Base-by-base conservation (phyloP, 2,888 invertebrate genomes). In the Ophioninae sp. region DNA sequence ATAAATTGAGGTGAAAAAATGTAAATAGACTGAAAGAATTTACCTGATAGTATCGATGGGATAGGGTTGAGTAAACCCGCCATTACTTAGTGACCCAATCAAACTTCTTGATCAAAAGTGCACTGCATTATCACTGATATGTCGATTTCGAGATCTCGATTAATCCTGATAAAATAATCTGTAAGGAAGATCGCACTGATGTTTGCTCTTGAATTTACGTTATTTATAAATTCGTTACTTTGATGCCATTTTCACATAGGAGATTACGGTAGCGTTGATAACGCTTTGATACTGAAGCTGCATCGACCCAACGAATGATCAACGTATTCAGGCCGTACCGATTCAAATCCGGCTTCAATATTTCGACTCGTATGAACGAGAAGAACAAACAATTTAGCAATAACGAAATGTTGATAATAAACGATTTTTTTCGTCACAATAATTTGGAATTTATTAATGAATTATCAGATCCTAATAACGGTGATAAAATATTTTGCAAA, bases 41-140 rank as follows among this genome's bases (percentile, higher is more conserved):
- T 10, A 44, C 1, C 0, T 10, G 44, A 13, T 44, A 44, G 44
- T 8, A 44, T 44, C 44, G 1, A 13, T 59, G 13, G 44, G 59
- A 20, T 23, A 44, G 41, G 59, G 17, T 44, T 74, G 51, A 72
- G 65, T 59, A 23, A 61, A 72, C 41, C 44, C 56, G 23, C 17
- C 0, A 44, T 63, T 61, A 23, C 9, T 17, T 5, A 51, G 17
- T 5, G 30, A 20, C 30, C 20, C 9, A 41, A 13, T 63, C 6
- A 9, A 73, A 63, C 17, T 63, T 5, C 1, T n/a, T 23, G 41
- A 72, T 51, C 10, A 41, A 22, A n/a, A n/a, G 6, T 17, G 23
- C 51, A 6, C 13, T 20, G 39, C 41, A 20, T 59, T 71, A 71
- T 71, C 71, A 20, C 20, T 10, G 20, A 39, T 10, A 20, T 41